Evolutionary conservation across 2,113 vertebrate genomes (phyloP).

Genomic region (Miniopterus natalensis): DNA sequence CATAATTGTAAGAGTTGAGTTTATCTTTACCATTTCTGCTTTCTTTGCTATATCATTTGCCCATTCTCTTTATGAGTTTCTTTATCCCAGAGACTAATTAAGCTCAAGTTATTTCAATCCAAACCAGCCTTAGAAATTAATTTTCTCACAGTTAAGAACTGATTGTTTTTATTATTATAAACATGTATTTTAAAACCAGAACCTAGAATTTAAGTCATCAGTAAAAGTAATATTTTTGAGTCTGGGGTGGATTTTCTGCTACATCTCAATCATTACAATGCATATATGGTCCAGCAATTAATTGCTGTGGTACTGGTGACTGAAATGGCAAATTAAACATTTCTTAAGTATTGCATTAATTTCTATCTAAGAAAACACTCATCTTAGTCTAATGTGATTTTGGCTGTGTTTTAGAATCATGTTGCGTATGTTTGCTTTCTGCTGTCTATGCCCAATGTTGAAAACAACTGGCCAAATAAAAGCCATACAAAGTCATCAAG

Average conservation of each 20-base stretch:
- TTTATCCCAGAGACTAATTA: background rate
- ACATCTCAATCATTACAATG: background rate
- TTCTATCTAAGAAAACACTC: background rate
- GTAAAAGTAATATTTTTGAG: background rate
- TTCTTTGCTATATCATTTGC: background rate
- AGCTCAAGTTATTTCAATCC: background rate
- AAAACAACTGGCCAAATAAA: background rate
- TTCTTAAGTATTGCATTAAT: background rate
- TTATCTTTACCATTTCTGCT: background rate
- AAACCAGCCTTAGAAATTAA: background rate
- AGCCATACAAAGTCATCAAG: background rate
- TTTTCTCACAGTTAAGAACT: background rate
- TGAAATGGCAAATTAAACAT: background rate
- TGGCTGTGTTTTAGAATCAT: background rate
- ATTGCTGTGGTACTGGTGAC: background rate
- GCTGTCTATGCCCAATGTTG: background rate
- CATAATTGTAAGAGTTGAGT: background rate
- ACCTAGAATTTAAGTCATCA: background rate
- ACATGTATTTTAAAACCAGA: background rate
- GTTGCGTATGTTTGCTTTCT: background rate
- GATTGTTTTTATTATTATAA: background rate
- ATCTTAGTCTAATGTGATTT: background rate
- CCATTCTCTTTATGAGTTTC: background rate
- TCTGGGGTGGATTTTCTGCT: background rate
- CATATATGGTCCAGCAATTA: background rate